Evolutionary conservation across 1,140 invertebrate genomes (phyloP).

Genomic region (Ladona fulva): DNA sequence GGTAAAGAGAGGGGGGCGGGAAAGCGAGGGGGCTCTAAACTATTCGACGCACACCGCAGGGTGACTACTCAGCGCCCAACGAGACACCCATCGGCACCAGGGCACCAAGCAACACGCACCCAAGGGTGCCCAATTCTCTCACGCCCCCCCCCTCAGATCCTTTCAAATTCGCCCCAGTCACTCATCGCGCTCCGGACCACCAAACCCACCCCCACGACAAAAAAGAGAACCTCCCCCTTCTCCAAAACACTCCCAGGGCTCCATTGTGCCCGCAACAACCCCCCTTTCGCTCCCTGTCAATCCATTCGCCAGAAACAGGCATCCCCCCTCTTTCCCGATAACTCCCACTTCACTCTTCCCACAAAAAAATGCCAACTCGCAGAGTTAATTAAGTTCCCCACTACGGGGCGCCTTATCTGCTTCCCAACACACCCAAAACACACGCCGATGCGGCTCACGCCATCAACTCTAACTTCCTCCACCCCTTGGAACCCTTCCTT

Average conservation of each 20-base stretch:
- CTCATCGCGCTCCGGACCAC: too few species aligned
- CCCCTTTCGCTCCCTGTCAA: neutral
- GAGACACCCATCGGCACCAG: too few species aligned
- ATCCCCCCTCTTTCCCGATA: neutral
- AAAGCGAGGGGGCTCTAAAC: too few species aligned
- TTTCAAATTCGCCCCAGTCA: too few species aligned
- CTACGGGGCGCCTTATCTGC: neutral
- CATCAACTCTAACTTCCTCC: neutral
- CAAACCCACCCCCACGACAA: neutral
- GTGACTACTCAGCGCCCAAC: too few species aligned
- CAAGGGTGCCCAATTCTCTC: too few species aligned
- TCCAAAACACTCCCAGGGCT: neutral
- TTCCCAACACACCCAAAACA: neutral
- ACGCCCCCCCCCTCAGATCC: too few species aligned
- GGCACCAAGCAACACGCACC: too few species aligned
- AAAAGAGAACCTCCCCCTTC: neutral
- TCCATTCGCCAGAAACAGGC: neutral
- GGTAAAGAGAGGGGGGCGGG: too few species aligned
- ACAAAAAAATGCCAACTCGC: conserved; percentile 1
- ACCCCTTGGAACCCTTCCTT: neutral
- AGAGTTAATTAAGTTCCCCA: conserved; percentile 5
- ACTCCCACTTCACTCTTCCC: neutral
- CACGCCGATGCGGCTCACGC: neutral
- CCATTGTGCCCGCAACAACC: neutral
- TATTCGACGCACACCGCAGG: too few species aligned